A percentile compares a stretch with the other conserved stretches of the same genome.
Conservation (phyloP, 2,888 invertebrate species). For the Blastobasis adustella region DNA sequence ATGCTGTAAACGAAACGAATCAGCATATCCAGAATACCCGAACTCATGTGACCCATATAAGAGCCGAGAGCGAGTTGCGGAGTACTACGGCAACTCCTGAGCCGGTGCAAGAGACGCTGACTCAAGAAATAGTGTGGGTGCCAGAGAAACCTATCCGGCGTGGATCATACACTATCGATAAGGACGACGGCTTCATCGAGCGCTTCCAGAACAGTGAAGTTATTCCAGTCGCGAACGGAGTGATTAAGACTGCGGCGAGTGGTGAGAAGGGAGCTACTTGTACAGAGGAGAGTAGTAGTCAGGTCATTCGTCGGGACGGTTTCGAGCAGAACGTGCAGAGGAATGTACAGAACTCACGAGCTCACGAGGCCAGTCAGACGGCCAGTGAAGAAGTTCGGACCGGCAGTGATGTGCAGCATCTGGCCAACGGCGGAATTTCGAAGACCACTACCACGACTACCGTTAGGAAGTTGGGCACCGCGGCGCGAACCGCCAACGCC, state of each 20-base stretch:
- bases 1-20: conserved; percentile 4
- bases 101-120: conserved; percentile 50
- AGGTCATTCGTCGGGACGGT: conserved; percentile 46
- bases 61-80: conserved; percentile 45
- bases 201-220: conserved; percentile 50
- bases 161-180: conserved; percentile 65
- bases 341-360: conserved; percentile 42
- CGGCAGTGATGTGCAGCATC: conserved; percentile 52
- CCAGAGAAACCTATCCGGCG: conserved; percentile 55
- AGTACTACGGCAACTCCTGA: conserved; percentile 57
- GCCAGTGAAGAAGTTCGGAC: conserved; percentile 52
- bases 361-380: conserved; percentile 48
- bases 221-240: conserved; percentile 53
- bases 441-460: conserved; percentile 64
- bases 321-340: conserved; percentile 49
- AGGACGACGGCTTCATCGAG: conserved; percentile 44
- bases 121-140: conserved; percentile 61
- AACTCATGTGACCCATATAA: conserved; percentile 49
- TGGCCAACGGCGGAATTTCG: conserved; percentile 53
- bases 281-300: conserved; percentile 38
- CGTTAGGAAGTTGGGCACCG: conserved; percentile 50
- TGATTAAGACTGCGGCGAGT: conserved; percentile 38
- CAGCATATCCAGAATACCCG: conserved; percentile 25
- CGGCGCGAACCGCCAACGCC: conserved; percentile 52
- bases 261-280: conserved; percentile 44